Percentiles rank a stretch among this genome's conserved stretches.
These are phyloP conservation scores for Adelosebastes latens DNA, from an alignment of 2,797 vertebrate species.

Conservation along the genomic window DNA sequence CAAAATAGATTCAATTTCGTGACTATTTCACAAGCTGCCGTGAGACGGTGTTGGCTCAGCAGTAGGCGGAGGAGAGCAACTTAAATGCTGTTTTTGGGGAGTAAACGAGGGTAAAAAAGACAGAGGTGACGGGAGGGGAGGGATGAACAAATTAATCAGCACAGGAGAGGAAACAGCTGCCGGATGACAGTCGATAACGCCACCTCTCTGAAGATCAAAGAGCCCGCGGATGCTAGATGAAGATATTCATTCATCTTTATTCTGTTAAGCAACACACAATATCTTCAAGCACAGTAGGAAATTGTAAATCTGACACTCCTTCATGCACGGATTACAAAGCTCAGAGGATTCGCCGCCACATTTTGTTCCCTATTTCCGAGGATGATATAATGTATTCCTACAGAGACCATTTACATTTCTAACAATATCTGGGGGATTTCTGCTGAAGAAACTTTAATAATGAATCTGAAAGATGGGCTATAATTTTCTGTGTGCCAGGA, in stretches of 20 bases:
- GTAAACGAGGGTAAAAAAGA: conserved; percentile 11
- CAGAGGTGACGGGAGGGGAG: conserved; percentile 18
- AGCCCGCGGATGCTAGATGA: conserved; percentile 17
- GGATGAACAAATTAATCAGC: conserved; percentile 56
- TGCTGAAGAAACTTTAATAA: conserved; percentile 20
- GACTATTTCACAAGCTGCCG: too few species aligned
- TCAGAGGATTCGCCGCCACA: not conserved
- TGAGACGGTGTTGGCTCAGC: not conserved
- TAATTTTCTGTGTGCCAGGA: conserved; percentile 20
- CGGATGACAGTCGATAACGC: conserved; percentile 38
- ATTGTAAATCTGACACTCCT: conserved; percentile 28
- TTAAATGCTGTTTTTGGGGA: conserved; percentile 15
- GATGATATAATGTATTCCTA: conserved; percentile 1
- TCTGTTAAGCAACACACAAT: conserved; percentile 14
- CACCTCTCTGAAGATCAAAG: conserved; percentile 60
- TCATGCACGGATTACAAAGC: conserved; percentile 38
- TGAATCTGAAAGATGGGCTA: conserved; percentile 7
- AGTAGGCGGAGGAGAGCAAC: not conserved
- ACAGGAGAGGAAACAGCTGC: conserved; percentile 57
- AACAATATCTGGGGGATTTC: conserved; percentile 22
- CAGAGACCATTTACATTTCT: conserved; percentile 34
- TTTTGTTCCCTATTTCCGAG: conserved; percentile 7
- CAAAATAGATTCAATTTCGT: too few species aligned
- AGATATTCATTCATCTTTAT: conserved; percentile 50
- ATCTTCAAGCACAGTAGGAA: conserved; percentile 29